Percentiles rank a stretch among this genome's conserved stretches.
Evolutionary conservation across 2,888 invertebrate species (phyloP).

Genomic region (Ophion slaviceki): DNA sequence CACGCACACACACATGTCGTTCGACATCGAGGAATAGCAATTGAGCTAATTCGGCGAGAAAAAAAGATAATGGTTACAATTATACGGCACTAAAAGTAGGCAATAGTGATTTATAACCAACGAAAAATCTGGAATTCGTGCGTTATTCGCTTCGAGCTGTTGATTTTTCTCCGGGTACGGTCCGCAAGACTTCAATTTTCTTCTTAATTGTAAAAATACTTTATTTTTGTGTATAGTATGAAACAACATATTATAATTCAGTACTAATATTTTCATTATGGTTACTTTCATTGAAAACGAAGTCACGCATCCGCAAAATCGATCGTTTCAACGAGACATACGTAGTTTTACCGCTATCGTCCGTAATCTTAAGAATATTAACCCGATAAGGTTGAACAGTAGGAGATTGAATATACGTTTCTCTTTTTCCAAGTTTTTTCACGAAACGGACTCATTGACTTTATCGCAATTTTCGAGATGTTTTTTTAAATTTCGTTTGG

Average conservation of each 20-base stretch:
- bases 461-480: neutral
- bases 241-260: constrained; percentile 36
- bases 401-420: constrained; percentile 33
- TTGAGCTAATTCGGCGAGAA: constrained; percentile 2
- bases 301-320: constrained; percentile 20
- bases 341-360: constrained; percentile 61
- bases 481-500: constrained; percentile 5
- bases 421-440: constrained; percentile 34
- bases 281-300: constrained; percentile 13
- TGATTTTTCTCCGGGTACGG: neutral
- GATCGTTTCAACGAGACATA: constrained; percentile 49
- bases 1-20: neutral
- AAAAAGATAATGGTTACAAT: constrained; percentile 13
- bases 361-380: constrained; percentile 54
- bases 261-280: constrained; percentile 3
- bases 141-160: constrained; percentile 24
- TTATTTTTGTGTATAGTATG: constrained; percentile 56
- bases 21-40: neutral
- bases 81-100: constrained; percentile 54
- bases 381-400: constrained; percentile 51
- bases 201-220: constrained; percentile 35
- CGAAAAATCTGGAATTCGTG: constrained; percentile 4
- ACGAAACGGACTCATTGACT: constrained; percentile 16
- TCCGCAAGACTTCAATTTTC: constrained; percentile 27
- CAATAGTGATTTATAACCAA: constrained; percentile 5